Evolutionary conservation across 2,113 vertebrate species (phyloP), one percentile per base, ranked within the genome.

Genomic region (Oncorhynchus masou): DNA sequence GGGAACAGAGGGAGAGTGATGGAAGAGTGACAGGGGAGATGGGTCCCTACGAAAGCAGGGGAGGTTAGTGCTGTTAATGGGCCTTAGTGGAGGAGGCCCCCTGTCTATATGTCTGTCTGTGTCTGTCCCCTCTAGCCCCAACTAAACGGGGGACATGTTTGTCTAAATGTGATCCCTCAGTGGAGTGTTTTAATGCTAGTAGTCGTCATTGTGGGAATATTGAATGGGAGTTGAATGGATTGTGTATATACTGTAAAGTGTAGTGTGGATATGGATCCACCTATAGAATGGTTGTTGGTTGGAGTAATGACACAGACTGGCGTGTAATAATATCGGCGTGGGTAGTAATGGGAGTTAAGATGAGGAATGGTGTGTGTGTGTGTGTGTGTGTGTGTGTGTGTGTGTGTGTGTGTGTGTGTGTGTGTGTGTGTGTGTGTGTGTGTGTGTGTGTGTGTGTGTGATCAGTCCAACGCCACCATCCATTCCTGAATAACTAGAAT

Each of bases 111-210:
- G 60, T 64, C 12, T 65, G 71, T n/a, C 9, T 59, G 71, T n/a
- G 71, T n/a, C 9, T 59, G 57, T 31, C 54, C 57, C 49, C 31
- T 68, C 9, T n/a, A 68, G 66, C 65, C 68, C 7, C 57, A 70
- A 79, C 77, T 86, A 82, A 83, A 84, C 74, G 72, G 24, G 62
- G 66, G 51, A 62, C 70, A 64, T 88, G 78, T 87, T 68, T 74
- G 70, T 73, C 73, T 82, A 66, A 85, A 87, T 73, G 74, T 74
- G 74, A 87, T 84, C 68, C 24, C 39, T 45, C 39, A 11, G 39
- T 45, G 39, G 39, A 45, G 39, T 9, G 39, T 45, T 45, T 81
- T 73, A 72, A 68, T 70, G 66, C 54, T 77, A 66, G 31, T 69
- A 25, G 39, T 1, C 15, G 48, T 74, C 54, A 34, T 29, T 5